phyloP scores from a whole-genome alignment of 2,113 vertebrate genomes.

The Pachycephala philippinensis region DNA sequence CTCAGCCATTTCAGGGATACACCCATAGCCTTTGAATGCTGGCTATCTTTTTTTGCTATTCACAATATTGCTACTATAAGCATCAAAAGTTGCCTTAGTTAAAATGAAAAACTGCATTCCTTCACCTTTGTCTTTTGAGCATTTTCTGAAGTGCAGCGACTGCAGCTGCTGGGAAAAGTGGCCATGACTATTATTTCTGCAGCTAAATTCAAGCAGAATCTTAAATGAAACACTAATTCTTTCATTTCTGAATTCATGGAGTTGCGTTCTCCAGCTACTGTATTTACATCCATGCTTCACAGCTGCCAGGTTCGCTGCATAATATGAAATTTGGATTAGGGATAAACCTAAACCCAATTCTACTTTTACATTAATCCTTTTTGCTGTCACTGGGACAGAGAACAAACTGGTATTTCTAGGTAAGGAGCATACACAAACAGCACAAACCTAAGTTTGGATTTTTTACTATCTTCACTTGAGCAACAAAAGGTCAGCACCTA shows the following conservation, averaged over 20 bases:
- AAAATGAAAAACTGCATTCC: background rate
- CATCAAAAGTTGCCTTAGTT: background rate
- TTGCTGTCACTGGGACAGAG: background rate
- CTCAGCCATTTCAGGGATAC: background rate
- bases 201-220: background rate
- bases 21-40: background rate
- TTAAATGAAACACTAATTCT: slow-evolving; percentile 2
- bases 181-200: background rate
- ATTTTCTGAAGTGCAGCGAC: background rate
- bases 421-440: background rate
- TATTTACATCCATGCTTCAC: slow-evolving; percentile 7
- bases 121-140: background rate
- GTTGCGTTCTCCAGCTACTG: background rate
- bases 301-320: background rate
- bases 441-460: background rate
- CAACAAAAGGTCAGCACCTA: background rate
- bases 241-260: background rate
- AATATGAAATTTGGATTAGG: slow-evolving; percentile 25
- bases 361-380: slow-evolving; percentile 29
- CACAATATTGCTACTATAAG: background rate
- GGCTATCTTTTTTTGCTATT: background rate
- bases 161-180: background rate
- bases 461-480: background rate
- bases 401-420: background rate
- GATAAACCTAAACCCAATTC: slow-evolving; percentile 27